Conservation (phyloP, 2,797 vertebrate species). For the Apogon hyalosoma region DNA sequence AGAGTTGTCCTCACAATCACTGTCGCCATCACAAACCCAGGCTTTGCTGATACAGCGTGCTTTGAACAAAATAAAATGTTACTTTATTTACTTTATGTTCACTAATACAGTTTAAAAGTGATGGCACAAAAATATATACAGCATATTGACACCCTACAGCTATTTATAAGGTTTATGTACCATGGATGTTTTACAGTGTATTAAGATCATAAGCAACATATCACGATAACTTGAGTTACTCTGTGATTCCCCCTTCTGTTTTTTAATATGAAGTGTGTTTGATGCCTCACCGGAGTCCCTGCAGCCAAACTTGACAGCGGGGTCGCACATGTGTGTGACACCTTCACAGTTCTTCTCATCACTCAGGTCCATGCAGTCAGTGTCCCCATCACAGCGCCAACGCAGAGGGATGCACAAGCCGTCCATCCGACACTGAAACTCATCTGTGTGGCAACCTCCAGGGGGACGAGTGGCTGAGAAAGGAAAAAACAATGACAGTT, state of each 20-base stretch:
- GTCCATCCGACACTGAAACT: slow-evolving; percentile 96
- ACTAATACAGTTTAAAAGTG: no score
- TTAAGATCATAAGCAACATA: no score
- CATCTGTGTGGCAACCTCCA: slow-evolving; percentile 93
- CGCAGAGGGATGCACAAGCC: slow-evolving; percentile 95
- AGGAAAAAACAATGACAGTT: slow-evolving; percentile 12
- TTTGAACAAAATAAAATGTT: background rate
- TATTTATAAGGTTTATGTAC: no score
- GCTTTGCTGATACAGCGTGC: slow-evolving; percentile 96
- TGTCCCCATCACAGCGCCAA: slow-evolving; percentile 96
- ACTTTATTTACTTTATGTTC: background rate
- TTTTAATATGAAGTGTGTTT: no score
- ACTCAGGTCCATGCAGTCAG: slow-evolving; percentile 96
- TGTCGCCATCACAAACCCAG: slow-evolving; percentile 97
- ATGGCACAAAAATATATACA: background rate
- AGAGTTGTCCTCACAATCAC: slow-evolving; percentile 96
- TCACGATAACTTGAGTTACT: no score
- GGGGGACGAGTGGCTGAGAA: slow-evolving; percentile 92
- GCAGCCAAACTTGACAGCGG: slow-evolving; percentile 95
- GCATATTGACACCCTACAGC: no score
- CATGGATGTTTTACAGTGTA: no score
- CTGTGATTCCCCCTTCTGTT: no score
- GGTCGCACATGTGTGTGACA: slow-evolving; percentile 92
- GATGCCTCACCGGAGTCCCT: slow-evolving; percentile 89
- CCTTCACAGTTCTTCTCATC: slow-evolving; percentile 97